Evolutionary conservation across 2,113 vertebrate species (phyloP).

Genomic region (Triplophysa siluroides): DNA sequence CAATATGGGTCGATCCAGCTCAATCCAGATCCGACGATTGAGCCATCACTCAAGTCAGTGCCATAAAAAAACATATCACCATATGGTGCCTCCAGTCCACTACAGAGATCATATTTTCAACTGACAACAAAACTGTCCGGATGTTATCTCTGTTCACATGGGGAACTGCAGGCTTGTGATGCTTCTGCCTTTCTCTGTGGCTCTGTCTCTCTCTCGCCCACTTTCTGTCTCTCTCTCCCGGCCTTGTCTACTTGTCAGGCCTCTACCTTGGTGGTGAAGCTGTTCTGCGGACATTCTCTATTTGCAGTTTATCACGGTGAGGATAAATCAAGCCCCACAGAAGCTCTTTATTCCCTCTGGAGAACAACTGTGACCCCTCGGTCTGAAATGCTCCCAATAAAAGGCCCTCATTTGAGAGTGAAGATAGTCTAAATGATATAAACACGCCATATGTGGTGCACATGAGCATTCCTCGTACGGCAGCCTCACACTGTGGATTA

Average conservation of each 20-base stretch:
- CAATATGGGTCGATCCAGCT: constrained; percentile 73
- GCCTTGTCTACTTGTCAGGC: constrained; percentile 65
- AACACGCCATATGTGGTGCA: constrained; percentile 65
- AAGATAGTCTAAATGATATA: constrained; percentile 46
- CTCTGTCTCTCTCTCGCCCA: neutral
- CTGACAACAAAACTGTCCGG: constrained; percentile 73
- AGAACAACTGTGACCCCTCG: constrained; percentile 39
- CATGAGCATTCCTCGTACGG: constrained; percentile 55
- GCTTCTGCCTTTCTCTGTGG: constrained; percentile 4
- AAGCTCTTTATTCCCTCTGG: constrained; percentile 46
- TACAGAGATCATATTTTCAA: constrained; percentile 74
- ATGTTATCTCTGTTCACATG: constrained; percentile 66
- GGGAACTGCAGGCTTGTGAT: constrained; percentile 43
- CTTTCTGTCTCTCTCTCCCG: constrained; percentile 51
- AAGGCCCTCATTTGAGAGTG: constrained; percentile 34
- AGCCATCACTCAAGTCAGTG: constrained; percentile 76
- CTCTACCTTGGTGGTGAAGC: constrained; percentile 60
- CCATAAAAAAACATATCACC: constrained; percentile 72
- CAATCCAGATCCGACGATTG: constrained; percentile 69
- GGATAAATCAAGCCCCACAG: constrained; percentile 62
- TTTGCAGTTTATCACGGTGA: constrained; percentile 70
- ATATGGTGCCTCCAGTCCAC: constrained; percentile 77
- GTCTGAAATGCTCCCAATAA: constrained; percentile 53
- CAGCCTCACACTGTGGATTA: constrained; percentile 46
- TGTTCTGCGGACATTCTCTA: constrained; percentile 66